Base-by-base conservation (phyloP, 2,113 vertebrate species). In the Pseudorectes ferrugineus region DNA sequence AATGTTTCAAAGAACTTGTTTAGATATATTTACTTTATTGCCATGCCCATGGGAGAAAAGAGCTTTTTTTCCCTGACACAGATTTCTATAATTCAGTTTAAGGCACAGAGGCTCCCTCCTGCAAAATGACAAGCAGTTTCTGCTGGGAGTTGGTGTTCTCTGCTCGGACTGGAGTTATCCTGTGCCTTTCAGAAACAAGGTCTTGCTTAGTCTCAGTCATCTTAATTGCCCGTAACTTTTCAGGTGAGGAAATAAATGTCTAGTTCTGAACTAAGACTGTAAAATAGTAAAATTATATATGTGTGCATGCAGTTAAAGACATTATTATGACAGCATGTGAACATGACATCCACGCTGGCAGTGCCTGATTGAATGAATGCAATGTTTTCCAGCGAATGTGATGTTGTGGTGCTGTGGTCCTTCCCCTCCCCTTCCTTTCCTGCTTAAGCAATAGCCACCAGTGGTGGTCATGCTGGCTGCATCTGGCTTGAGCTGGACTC, bases 1-100 rank as follows among this genome's bases (percentile, higher is more conserved):
- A 92, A 93, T 66, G 49, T 82, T 94, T 93, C 85, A 95, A 85
- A 77, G 28, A 62, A 91, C 35, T 66, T 85, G 84, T 81, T 97
- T 88, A 77, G 89, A 63, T 86, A 55, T 63, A 88, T 92, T 73
- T 88, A 82, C 43, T 79, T 91, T 89, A 79, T 43, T 89, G 46
- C n/a, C 48, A 46, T 95, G 51, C 54, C 74, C 71, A 74, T 45
- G 55, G 65, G 71, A 88, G 73, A 91, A 79, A 59, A 84, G 36
- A 72, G 35, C 5, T 23, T 91, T 85, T 92, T 55, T 68, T 65
- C 63, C 49, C 63, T 58, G 66, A 66, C 58, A 66, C 38, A 87
- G 66, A 79, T 91, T 89, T 95, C 87, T 79, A 6, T 76, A 89
- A 91, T 65, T 65, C 62, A 66, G 22, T 82, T 54, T 42, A 42